A percentile compares a stretch with the other conserved stretches of the same genome.
Conservation (phyloP, 2,888 invertebrate species). For the Acronicta alni region DNA sequence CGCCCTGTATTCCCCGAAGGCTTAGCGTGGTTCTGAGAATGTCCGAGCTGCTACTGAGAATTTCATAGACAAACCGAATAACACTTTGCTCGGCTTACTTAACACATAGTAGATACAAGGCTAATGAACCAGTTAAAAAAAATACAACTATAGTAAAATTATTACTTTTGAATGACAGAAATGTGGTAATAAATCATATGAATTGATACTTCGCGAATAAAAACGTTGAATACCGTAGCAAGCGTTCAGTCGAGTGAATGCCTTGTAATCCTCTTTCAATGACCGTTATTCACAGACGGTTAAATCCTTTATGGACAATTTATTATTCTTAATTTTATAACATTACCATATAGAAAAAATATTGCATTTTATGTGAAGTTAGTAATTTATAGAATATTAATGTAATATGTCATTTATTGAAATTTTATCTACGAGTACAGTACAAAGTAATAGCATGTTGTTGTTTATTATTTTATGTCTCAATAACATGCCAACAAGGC, state of each 20-base stretch:
- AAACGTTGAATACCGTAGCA: slow-evolving; percentile 12
- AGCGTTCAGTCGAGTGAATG: slow-evolving; percentile 11
- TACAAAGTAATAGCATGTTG: no score
- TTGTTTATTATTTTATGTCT: no score
- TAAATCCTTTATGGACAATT: slow-evolving; percentile 21
- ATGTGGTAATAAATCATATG: slow-evolving; percentile 11
- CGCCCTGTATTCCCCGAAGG: no score
- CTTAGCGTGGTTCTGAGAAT: no score
- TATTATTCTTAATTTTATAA: slow-evolving; percentile 16
- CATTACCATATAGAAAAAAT: not conserved
- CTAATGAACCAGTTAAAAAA: no score
- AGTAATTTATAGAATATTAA: not conserved
- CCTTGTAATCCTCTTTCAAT: slow-evolving; percentile 26
- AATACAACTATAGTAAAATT: not conserved
- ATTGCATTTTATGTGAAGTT: not conserved
- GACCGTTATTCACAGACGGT: slow-evolving; percentile 1
- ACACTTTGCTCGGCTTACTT: no score
- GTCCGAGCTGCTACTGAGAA: no score
- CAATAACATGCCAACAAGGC: no score
- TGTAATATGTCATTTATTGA: not conserved
- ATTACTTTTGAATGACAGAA: slow-evolving; percentile 6
- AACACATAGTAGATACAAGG: no score
- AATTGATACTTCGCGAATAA: slow-evolving; percentile 13
- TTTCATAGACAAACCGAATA: no score
- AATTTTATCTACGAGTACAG: no score